A percentile compares a stretch with the other conserved stretches of the same genome.
These are phyloP conservation scores for Agapornis canus DNA, from an alignment of 2,797 vertebrate species.

Conservation along the genomic window DNA sequence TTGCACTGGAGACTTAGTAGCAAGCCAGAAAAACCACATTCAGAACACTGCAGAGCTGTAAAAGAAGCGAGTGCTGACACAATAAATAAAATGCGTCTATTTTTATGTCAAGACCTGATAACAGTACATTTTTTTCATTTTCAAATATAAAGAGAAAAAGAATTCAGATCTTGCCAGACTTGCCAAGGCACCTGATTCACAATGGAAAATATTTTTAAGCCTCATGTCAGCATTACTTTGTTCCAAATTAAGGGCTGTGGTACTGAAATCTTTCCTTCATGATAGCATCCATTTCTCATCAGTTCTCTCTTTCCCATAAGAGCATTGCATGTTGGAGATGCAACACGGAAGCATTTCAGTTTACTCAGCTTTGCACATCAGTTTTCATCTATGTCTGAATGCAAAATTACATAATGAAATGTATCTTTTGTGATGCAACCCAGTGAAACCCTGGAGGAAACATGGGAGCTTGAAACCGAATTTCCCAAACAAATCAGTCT, in stretches of 20 bases:
- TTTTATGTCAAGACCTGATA: constrained; percentile 52
- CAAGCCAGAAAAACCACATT: constrained; percentile 3
- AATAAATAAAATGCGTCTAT: constrained; percentile 20
- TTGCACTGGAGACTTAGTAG: constrained; percentile 48
- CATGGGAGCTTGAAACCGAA: neutral
- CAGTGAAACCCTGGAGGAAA: neutral
- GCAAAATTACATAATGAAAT: neutral
- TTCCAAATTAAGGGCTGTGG: neutral
- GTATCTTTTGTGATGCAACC: neutral
- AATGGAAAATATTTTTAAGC: constrained; percentile 31
- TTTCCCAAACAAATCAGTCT: neutral
- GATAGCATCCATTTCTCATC: neutral
- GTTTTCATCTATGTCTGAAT: neutral
- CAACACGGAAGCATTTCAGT: neutral
- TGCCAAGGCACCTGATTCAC: constrained; percentile 8
- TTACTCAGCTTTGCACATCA: neutral
- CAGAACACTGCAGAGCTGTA: neutral
- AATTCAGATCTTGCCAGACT: constrained; percentile 4
- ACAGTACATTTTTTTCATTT: constrained; percentile 16
- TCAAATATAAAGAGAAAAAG: constrained; percentile 29
- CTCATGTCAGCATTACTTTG: constrained; percentile 22
- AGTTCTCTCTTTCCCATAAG: neutral
- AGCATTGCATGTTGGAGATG: neutral
- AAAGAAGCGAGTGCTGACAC: neutral
- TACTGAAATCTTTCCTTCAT: neutral